A percentile compares a stretch with the other conserved stretches of the same genome.
Conservation (phyloP, 2,797 vertebrate species). For the Percopsis omiscomaycus region DNA sequence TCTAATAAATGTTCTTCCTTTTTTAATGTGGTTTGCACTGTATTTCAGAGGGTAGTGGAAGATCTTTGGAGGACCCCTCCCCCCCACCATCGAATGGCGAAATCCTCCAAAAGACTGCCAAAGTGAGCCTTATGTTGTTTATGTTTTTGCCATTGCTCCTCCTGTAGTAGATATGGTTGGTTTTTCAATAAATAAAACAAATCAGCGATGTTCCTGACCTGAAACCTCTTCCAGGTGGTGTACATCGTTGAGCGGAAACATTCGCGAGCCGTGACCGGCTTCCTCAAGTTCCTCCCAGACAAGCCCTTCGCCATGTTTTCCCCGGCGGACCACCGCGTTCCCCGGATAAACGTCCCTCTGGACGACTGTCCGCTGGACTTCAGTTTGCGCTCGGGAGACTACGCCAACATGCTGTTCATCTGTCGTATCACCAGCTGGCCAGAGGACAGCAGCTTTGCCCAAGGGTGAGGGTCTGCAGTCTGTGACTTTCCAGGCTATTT, state of each 20-base stretch:
- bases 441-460: conserved; percentile 88
- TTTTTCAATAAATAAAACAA: no score
- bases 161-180: neutral
- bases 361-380: conserved; percentile 89
- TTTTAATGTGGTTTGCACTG: conserved; percentile 23
- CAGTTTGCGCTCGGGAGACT: conserved; percentile 79
- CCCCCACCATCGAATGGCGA: conserved; percentile 63
- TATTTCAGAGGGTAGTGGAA: conserved; percentile 23
- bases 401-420: conserved; percentile 87
- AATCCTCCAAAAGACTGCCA: conserved; percentile 89
- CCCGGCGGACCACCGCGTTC: conserved; percentile 92
- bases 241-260: conserved; percentile 93
- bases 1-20: conserved; percentile 8
- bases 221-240: conserved; percentile 80
- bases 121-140: conserved; percentile 74
- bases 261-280: conserved; percentile 89
- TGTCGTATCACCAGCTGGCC: conserved; percentile 91
- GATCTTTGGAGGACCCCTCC: conserved; percentile 35
- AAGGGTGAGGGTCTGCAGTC: conserved; percentile 80
- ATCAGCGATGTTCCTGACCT: neutral
- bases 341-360: conserved; percentile 87
- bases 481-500: no score
- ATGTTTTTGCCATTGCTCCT: rapidly evolving
- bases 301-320: conserved; percentile 93
- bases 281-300: conserved; percentile 89